Conservation (phyloP, 1,140 invertebrate species). For the Ips typographus region DNA sequence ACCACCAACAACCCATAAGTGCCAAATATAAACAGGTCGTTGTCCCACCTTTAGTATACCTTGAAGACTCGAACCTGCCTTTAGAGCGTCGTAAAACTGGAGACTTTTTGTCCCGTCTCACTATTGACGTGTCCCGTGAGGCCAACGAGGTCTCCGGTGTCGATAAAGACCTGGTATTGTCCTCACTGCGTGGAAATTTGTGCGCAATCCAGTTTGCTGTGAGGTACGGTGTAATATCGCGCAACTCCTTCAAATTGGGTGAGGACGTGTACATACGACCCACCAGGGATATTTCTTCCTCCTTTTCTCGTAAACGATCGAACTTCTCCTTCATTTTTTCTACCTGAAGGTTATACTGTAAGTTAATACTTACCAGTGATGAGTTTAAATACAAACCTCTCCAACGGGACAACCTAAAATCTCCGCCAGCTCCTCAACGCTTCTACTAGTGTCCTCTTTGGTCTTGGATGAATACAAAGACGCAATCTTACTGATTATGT, state of each 20-base stretch:
- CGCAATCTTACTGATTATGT: conserved; percentile 82
- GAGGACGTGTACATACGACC: conserved; percentile 81
- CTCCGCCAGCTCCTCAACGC: conserved; percentile 48
- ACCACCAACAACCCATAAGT: too few relatives aligned
- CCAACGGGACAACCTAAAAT: conserved; percentile 59
- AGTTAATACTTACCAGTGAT: background rate
- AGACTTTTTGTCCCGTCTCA: conserved; percentile 39
- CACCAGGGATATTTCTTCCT: conserved; percentile 62
- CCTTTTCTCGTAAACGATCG: conserved; percentile 56
- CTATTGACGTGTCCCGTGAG: conserved; percentile 44
- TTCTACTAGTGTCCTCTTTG: conserved; percentile 50
- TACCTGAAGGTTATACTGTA: conserved; percentile 47
- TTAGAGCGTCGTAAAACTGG: conserved; percentile 3
- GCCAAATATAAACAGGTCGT: too few relatives aligned
- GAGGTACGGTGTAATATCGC: conserved; percentile 75
- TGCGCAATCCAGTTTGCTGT: conserved; percentile 76
- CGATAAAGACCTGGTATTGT: conserved; percentile 64
- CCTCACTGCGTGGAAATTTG: conserved; percentile 65
- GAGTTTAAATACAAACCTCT: conserved; percentile 47
- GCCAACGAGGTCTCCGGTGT: conserved; percentile 55
- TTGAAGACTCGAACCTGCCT: conserved; percentile 29
- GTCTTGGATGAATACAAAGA: conserved; percentile 55
- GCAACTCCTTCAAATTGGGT: conserved; percentile 74
- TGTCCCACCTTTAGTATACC: conserved; percentile 36
- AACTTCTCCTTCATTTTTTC: conserved; percentile 70